These are phyloP conservation scores for Bombyx huttoni DNA, from an alignment of 2,888 invertebrate species.

Conservation along the genomic window DNA sequence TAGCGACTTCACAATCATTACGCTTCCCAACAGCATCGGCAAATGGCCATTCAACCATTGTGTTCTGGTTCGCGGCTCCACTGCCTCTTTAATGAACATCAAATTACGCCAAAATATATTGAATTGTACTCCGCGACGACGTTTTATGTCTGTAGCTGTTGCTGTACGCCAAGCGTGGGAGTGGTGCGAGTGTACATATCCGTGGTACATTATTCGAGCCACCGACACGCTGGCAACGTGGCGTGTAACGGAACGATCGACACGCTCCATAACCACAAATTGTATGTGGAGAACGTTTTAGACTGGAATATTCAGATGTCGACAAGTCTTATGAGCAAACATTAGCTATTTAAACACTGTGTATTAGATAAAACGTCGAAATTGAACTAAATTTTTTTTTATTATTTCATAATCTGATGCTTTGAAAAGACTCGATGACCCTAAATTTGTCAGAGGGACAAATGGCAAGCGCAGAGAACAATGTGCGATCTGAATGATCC, in stretches of 20 bases:
- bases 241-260: constrained; percentile 68
- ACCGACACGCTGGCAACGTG: constrained; percentile 49
- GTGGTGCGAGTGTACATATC: constrained; percentile 22
- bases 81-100: constrained; percentile 71
- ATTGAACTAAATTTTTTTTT: not conserved
- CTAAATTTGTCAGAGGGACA: constrained; percentile 61
- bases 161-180: constrained; percentile 40
- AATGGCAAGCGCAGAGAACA: constrained; percentile 45
- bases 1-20: constrained; percentile 58
- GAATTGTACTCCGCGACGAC: constrained; percentile 66
- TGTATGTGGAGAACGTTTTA: constrained; percentile 69
- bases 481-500: constrained; percentile 48
- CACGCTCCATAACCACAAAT: constrained; percentile 70
- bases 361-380: not conserved
- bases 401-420: not conserved
- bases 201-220: constrained; percentile 39
- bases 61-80: constrained; percentile 71
- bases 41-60: constrained; percentile 72
- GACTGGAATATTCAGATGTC: constrained; percentile 49
- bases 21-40: constrained; percentile 66
- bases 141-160: constrained; percentile 61
- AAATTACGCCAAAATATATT: constrained; percentile 71
- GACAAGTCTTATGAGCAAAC: constrained; percentile 28
- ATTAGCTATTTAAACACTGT: not conserved
- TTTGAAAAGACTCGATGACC: constrained; percentile 41